A percentile compares a stretch with the other conserved stretches of the same genome.
These are phyloP conservation scores for Poecile montanus DNA, from an alignment of 2,797 vertebrate genomes.

Conservation along the genomic window DNA sequence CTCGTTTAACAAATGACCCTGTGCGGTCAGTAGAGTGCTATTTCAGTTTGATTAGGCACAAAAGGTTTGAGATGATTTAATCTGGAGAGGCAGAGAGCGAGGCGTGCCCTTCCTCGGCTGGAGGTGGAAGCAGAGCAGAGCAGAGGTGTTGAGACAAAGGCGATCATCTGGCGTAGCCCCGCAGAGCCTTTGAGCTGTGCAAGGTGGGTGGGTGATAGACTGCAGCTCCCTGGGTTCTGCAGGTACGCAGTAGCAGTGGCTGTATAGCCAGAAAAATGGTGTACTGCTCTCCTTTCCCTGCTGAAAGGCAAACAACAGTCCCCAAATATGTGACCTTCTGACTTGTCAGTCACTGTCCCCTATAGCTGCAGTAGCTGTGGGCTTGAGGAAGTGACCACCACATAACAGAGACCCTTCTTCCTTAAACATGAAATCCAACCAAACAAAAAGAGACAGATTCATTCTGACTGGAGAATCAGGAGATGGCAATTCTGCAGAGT, in stretches of 20 bases:
- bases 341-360: background rate
- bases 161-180: fast-evolving
- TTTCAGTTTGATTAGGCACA: conserved; percentile 25
- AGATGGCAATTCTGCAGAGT: background rate
- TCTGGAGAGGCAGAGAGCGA: background rate
- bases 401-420: background rate
- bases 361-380: fast-evolving
- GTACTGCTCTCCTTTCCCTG: background rate
- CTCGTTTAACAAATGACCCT: background rate
- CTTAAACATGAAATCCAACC: background rate
- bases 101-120: background rate
- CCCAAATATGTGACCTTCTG: background rate
- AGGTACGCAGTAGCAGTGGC: background rate
- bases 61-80: background rate
- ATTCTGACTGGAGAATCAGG: background rate
- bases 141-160: background rate
- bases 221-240: background rate
- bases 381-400: background rate
- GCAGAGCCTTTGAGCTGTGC: background rate
- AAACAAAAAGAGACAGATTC: background rate
- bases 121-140: background rate
- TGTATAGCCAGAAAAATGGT: background rate
- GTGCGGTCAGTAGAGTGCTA: background rate
- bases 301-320: background rate
- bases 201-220: background rate